Conservation (phyloP, 2,888 invertebrate species). For the Xanthia togata region DNA sequence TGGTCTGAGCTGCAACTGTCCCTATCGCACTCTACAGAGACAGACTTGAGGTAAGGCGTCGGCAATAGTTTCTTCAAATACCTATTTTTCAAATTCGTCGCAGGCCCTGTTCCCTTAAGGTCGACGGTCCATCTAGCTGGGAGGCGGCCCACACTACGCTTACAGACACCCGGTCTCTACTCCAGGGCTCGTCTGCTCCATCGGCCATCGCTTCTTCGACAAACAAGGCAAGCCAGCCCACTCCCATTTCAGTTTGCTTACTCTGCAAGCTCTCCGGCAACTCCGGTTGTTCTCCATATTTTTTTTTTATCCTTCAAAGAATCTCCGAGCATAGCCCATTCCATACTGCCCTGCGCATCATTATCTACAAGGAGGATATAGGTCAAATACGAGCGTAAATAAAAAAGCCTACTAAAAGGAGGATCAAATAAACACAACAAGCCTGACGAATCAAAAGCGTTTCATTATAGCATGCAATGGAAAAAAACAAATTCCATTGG, state of each 20-base stretch:
- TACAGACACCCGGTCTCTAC: not conserved
- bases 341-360: too few species aligned
- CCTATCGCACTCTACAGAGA: too few species aligned
- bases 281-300: too few species aligned
- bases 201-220: not conserved
- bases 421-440: not conserved
- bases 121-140: not conserved
- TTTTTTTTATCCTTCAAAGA: not conserved
- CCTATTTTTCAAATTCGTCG: too few species aligned
- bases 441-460: slow-evolving; percentile 18
- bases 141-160: not conserved
- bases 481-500: slow-evolving; percentile 54
- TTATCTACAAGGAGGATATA: not conserved
- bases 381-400: not conserved
- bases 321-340: not conserved
- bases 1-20: too few species aligned
- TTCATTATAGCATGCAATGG: slow-evolving; percentile 31
- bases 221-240: not conserved
- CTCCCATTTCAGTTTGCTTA: not conserved
- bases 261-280: not conserved
- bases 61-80: too few species aligned
- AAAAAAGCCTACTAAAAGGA: not conserved
- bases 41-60: too few species aligned
- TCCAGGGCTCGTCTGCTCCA: not conserved
- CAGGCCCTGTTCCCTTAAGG: too few species aligned